Base-by-base conservation (phyloP, 35 echinoderm and acorn worm species). In the Chiridota heheva region DNA sequence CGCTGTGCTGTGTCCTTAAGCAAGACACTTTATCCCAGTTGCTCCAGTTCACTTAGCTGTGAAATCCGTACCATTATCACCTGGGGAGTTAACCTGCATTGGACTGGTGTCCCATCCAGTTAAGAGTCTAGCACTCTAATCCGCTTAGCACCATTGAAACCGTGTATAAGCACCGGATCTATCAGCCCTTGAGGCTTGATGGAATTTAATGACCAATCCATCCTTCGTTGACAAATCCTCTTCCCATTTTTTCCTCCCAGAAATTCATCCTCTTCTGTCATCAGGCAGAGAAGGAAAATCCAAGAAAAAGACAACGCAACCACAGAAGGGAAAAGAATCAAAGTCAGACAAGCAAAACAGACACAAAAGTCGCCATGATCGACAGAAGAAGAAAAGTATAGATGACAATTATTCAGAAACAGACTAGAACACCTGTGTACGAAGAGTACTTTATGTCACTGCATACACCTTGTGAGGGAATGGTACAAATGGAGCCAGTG, bases 261-360 rank as follows among this genome's bases (percentile, higher is more conserved):
- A 95, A 71, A 48, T 89, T 16, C 91, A 95, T 41, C 91, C 91
- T 5, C 61, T 95, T 15, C 51, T 88, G 16, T 76, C 69, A 15
- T 55, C 70, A 36, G 89, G 67, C 70, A 76, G 86, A 39, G 91
- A 95, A 40, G 73, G 86, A 27, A 95, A 95, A 74, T 67, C 77
- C 41, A 88, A 83, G 40, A 88, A 88, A 75, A 89, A 84, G 31
- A 34, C 40, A 7, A 45, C 66, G 29, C 57, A 44, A 17, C 45
- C 60, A 2, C 81, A 62, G 20, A 95, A 89, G 53, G 77, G 82
- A 27, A 80, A 81, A 56, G 48, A 73, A 35, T 26, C 24, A 13
- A 78, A 78, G 53, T 35, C 16, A 20, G 62, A 78, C n/a, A 78
- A 78, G 55, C n/a, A n/a, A n/a, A n/a, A n/a, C n/a, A n/a, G n/a